Percentiles rank a stretch among this genome's conserved stretches.
Evolutionary conservation across 1,140 invertebrate genomes (phyloP).

Genomic region (Brachystomella parvula): DNA sequence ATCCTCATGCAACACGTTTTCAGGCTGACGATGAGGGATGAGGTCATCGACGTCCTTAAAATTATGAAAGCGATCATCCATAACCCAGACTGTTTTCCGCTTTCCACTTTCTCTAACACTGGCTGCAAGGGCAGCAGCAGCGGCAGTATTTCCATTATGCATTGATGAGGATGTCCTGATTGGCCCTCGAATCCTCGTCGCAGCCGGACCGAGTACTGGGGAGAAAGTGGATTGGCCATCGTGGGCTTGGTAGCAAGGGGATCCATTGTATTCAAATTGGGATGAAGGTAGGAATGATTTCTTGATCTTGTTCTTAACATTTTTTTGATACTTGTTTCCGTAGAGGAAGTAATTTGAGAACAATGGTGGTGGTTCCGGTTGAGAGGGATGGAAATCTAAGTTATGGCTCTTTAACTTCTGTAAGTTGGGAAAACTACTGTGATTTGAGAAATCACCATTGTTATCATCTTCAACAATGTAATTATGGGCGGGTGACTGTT

Average conservation of each 20-base stretch:
- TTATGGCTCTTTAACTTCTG: background rate
- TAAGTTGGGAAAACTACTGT: background rate
- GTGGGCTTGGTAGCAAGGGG: background rate
- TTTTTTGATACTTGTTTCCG: background rate
- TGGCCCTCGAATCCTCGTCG: background rate
- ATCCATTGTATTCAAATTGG: slow-evolving; percentile 6
- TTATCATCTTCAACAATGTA: too few species aligned
- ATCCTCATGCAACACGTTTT: too few species aligned
- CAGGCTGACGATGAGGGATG: background rate
- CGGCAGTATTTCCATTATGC: background rate
- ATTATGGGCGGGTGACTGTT: too few species aligned
- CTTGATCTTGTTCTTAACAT: background rate
- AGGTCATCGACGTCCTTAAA: slow-evolving; percentile 1
- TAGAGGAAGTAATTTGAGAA: background rate
- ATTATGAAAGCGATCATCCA: slow-evolving; percentile 1
- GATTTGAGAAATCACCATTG: too few species aligned
- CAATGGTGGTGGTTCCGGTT: background rate
- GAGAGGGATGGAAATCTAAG: background rate
- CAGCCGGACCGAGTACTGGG: background rate
- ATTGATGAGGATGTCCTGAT: background rate
- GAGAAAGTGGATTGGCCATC: background rate
- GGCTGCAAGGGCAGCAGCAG: too few species aligned
- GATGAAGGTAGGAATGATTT: background rate
- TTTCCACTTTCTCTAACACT: background rate
- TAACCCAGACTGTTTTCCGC: background rate